phyloP scores from a whole-genome alignment of 2,888 invertebrate species.

The Cosmorhoe ocellata region DNA sequence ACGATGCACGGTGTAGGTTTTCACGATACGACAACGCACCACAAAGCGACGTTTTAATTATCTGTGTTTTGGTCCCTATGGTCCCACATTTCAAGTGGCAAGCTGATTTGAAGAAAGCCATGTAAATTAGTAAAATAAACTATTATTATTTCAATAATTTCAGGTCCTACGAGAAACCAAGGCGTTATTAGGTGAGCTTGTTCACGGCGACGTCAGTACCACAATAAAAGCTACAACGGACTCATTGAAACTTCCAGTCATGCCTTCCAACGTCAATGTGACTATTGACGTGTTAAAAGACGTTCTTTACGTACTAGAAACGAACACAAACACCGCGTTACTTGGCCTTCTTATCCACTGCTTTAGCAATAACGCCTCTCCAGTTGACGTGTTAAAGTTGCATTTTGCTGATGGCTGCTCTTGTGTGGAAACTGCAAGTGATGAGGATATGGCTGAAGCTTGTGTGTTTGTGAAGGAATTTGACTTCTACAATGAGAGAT shows the following conservation, averaged over 20 bases:
- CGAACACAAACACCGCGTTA: constrained; percentile 85
- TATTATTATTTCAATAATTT: constrained; percentile 37
- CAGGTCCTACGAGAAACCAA: constrained; percentile 81
- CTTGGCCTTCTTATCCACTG: constrained; percentile 78
- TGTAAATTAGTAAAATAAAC: no score
- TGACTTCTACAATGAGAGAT: constrained; percentile 85
- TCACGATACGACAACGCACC: no score
- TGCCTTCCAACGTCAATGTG: constrained; percentile 76
- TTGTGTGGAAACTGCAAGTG: constrained; percentile 41
- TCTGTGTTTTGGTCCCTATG: no score
- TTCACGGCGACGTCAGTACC: constrained; percentile 66
- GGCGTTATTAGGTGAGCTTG: constrained; percentile 67
- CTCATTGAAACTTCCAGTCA: constrained; percentile 64
- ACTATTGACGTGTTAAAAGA: constrained; percentile 83
- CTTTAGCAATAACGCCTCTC: constrained; percentile 57
- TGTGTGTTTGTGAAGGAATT: constrained; percentile 82
- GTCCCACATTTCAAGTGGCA: no score
- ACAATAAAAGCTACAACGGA: constrained; percentile 67
- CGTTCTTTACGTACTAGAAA: constrained; percentile 84
- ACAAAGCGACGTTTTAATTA: no score
- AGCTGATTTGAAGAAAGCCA: no score
- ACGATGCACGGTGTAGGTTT: no score
- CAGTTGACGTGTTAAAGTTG: constrained; percentile 53
- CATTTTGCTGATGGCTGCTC: constrained; percentile 57
- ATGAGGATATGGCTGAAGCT: constrained; percentile 61